These are phyloP conservation scores for Typhlichthys eigenmanni DNA, from an alignment of 2,797 vertebrate genomes.

Conservation along the genomic window DNA sequence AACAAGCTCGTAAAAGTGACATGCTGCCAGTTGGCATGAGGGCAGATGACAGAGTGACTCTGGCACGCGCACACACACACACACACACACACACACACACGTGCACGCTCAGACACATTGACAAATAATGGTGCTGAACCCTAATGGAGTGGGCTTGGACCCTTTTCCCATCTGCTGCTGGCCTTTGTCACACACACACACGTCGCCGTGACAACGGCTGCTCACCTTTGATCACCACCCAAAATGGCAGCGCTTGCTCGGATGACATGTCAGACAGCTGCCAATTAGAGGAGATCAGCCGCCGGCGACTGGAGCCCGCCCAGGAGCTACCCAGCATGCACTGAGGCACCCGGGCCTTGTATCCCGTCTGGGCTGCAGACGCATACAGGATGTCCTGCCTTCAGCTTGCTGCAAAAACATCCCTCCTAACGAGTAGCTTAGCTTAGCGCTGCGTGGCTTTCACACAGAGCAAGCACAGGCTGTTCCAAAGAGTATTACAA, in stretches of 20 bases:
- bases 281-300: constrained; percentile 73
- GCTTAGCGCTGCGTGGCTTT: no score
- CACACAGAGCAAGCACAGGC: no score
- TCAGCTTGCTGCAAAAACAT: no score
- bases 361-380: constrained; percentile 21
- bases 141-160: constrained; percentile 39
- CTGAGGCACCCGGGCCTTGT: constrained; percentile 2
- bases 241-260: constrained; percentile 56
- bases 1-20: constrained; percentile 48
- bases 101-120: not conserved
- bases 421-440: no score
- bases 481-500: no score
- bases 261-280: constrained; percentile 68
- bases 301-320: constrained; percentile 51
- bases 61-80: not conserved
- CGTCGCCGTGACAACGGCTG: constrained; percentile 25
- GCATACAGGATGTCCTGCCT: constrained; percentile 22
- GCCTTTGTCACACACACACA: not conserved
- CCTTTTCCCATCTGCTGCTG: constrained; percentile 19
- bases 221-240: constrained; percentile 68
- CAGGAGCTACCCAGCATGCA: constrained; percentile 33
- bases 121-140: constrained; percentile 9
- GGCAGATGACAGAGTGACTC: constrained; percentile 34
- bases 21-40: constrained; percentile 33
- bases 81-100: not conserved